phyloP scores from a whole-genome alignment of 1,140 invertebrate genomes.

The Trachymyrmex septentrionalis region DNA sequence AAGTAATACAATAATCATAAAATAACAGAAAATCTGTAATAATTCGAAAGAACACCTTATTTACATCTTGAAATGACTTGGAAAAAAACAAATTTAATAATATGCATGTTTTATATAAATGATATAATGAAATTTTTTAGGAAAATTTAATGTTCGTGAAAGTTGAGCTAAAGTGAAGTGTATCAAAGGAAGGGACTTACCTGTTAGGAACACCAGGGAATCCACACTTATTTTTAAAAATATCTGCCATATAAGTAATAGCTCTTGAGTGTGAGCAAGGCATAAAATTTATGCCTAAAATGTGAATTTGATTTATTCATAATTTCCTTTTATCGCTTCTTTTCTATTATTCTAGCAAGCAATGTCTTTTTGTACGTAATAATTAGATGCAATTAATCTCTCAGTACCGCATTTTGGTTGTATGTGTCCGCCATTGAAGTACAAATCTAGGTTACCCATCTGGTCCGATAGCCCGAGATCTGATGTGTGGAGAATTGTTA shows the following conservation, averaged over 20 bases:
- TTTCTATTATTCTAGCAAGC: neutral
- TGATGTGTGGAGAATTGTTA: slow-evolving; percentile 46
- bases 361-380: neutral
- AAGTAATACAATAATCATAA: slow-evolving; percentile 1
- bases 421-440: neutral
- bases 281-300: neutral
- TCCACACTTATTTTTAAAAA: neutral
- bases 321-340: neutral
- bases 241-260: neutral
- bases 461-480: neutral
- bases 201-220: neutral
- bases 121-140: neutral
- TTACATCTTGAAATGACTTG: neutral
- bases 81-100: neutral
- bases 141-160: neutral
- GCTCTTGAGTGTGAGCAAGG: slow-evolving; percentile 27
- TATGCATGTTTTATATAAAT: neutral
- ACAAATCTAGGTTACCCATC: slow-evolving; percentile 4
- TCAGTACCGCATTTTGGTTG: slow-evolving; percentile 61
- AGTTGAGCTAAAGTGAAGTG: neutral
- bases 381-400: slow-evolving; percentile 1
- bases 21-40: neutral
- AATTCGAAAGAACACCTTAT: neutral
- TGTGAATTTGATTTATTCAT: neutral
- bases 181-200: neutral